phyloP scores from a whole-genome alignment of 2,113 vertebrate species.

The Vicugna pacos region DNA sequence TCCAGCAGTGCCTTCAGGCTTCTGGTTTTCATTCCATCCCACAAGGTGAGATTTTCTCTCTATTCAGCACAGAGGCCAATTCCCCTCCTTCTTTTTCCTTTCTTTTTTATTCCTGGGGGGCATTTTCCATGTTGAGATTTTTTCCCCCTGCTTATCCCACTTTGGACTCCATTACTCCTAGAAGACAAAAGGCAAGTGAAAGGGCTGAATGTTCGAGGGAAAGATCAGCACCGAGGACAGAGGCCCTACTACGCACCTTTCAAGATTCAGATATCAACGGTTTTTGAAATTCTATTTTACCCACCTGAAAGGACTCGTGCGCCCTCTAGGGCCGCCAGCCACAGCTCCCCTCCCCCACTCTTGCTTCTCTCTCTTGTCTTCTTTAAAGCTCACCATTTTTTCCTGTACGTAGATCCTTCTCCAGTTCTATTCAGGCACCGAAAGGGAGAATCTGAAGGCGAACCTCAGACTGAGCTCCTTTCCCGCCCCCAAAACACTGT shows the following conservation, averaged over 20 bases:
- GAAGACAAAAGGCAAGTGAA: background rate
- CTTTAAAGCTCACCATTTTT: background rate
- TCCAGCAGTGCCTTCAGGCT: background rate
- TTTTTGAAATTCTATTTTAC: background rate
- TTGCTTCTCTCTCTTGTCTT: background rate
- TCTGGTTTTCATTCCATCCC: background rate
- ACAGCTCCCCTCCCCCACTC: background rate
- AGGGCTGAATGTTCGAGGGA: background rate
- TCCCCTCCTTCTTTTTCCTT: background rate
- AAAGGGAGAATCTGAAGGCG: background rate
- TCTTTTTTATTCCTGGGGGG: background rate
- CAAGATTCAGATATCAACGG: background rate
- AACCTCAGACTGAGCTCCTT: background rate
- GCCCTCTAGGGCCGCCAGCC: background rate
- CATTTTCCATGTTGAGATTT: background rate
- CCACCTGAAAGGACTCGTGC: background rate
- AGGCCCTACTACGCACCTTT: background rate
- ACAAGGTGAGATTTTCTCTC: background rate
- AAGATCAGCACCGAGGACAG: background rate
- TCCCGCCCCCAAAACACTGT: background rate
- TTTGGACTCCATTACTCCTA: background rate
- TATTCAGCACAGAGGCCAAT: background rate
- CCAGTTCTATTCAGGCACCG: background rate
- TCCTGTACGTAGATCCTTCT: background rate
- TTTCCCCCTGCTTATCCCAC: background rate